Evolutionary conservation across 2,888 invertebrate species (phyloP).

Genomic region (Torymus aiolomorphi): DNA sequence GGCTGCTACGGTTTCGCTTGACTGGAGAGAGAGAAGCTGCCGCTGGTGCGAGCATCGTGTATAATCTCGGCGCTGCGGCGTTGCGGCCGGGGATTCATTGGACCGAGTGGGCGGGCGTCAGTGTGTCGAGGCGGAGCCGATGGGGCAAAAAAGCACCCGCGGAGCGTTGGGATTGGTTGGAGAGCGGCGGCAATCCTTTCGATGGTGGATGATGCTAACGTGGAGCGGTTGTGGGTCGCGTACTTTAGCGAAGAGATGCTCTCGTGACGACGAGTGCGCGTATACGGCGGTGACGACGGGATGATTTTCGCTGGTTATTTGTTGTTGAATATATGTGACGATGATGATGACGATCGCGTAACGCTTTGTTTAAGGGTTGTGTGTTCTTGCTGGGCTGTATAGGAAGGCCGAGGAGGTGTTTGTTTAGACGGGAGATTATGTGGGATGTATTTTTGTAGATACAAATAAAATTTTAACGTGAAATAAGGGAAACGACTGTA

Average conservation of each 20-base stretch:
- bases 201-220: slow-evolving; percentile 32
- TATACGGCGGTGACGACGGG: too few species aligned
- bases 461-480: too few species aligned
- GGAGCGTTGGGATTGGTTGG: slow-evolving; percentile 11
- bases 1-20: slow-evolving; percentile 19
- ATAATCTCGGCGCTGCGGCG: background rate
- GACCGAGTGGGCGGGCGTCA: slow-evolving; percentile 3
- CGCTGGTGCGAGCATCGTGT: too few species aligned
- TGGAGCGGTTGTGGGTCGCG: background rate
- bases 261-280: background rate
- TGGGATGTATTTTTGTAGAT: too few species aligned
- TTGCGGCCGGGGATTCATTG: slow-evolving; percentile 18
- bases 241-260: slow-evolving; percentile 22
- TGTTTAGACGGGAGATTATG: too few species aligned
- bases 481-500: too few species aligned
- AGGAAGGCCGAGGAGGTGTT: too few species aligned
- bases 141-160: background rate
- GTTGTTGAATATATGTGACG: slow-evolving; percentile 29
- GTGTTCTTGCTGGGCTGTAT: too few species aligned
- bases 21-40: slow-evolving; percentile 26
- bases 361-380: too few species aligned
- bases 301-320: slow-evolving; percentile 17
- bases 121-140: slow-evolving; percentile 11
- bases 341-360: background rate
- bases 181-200: slow-evolving; percentile 25